Percentiles rank a stretch among this genome's conserved stretches.
Evolutionary conservation across 2,888 invertebrate species (phyloP).

Genomic region (Tipula vernalis): DNA sequence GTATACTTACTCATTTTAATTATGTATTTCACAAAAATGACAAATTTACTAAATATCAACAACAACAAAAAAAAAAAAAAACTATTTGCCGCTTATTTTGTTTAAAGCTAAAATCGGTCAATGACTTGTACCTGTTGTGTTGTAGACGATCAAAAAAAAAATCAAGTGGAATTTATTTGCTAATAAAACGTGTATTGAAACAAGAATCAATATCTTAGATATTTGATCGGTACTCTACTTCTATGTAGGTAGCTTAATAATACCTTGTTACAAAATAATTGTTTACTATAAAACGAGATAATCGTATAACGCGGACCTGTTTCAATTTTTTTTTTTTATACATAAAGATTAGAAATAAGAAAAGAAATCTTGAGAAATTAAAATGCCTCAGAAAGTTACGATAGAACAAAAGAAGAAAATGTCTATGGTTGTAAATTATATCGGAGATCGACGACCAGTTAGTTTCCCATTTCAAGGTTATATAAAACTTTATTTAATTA

Average conservation of each 20-base stretch:
- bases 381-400: background rate
- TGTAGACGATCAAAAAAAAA: background rate
- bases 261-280: background rate
- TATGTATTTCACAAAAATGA: background rate
- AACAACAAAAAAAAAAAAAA: background rate
- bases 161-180: background rate
- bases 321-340: background rate
- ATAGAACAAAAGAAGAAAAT: background rate
- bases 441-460: background rate
- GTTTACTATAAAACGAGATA: background rate
- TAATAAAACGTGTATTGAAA: background rate
- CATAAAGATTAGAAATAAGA: background rate
- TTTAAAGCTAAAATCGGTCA: background rate
- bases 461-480: background rate
- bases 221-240: background rate
- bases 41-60: background rate
- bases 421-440: background rate
- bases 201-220: background rate
- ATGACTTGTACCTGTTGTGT: background rate
- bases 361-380: background rate
- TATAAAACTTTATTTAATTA: too few species aligned
- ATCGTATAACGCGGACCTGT: background rate
- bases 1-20: background rate
- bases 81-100: background rate
- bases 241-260: background rate